Evolutionary conservation across 2,113 vertebrate genomes (phyloP).

Genomic region (Suricata suricatta): DNA sequence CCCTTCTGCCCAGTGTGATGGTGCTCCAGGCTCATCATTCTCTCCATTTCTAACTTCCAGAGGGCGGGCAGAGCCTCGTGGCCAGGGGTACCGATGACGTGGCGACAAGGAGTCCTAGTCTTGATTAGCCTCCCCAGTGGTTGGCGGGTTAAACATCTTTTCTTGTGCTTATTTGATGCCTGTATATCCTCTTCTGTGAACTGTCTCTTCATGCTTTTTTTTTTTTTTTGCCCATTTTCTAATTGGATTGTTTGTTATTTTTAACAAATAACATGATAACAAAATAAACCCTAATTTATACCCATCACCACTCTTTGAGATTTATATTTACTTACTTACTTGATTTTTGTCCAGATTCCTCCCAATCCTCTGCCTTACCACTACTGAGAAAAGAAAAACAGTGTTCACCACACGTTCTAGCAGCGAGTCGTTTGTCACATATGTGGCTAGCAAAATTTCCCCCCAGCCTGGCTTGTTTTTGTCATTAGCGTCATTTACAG

Average conservation of each 20-base stretch:
- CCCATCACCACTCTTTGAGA: not conserved
- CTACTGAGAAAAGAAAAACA: not conserved
- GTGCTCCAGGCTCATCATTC: not conserved
- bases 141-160: not conserved
- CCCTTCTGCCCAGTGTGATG: not conserved
- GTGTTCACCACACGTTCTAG: not conserved
- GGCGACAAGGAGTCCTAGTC: not conserved
- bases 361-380: not conserved
- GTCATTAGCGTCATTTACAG: not conserved
- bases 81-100: not conserved
- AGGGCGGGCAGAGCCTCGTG: not conserved
- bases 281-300: not conserved
- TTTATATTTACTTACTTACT: not conserved
- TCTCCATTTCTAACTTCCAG: not conserved
- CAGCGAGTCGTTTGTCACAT: not conserved
- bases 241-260: not conserved
- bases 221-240: not conserved
- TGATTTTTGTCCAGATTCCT: not conserved
- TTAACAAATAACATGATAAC: not conserved
- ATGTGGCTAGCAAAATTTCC: not conserved
- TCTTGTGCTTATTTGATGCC: not conserved
- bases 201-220: not conserved
- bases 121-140: accelerated
- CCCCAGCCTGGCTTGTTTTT: not conserved
- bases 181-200: not conserved